A percentile compares a stretch with the other conserved stretches of the same genome.
These are phyloP conservation scores for Pediacus dermestoides DNA, from an alignment of 2,888 invertebrate genomes.

Conservation along the genomic window DNA sequence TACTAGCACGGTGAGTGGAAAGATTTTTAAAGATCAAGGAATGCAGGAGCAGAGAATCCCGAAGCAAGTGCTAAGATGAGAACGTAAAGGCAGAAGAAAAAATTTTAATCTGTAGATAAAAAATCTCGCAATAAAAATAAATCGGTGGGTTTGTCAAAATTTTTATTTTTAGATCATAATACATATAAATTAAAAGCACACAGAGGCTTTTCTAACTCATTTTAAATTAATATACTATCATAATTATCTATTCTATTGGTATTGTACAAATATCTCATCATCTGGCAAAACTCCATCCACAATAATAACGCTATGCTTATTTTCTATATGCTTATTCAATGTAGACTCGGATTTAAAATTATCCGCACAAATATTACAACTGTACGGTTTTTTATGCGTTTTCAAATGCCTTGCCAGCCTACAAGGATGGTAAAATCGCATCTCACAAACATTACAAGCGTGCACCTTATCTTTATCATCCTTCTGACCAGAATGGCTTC, in stretches of 20 bases:
- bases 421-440: constrained; percentile 45
- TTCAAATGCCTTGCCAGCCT: constrained; percentile 52
- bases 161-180: no score
- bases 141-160: no score
- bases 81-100: no score
- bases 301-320: constrained; percentile 28
- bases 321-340: constrained; percentile 35
- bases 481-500: constrained; percentile 29
- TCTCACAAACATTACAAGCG: constrained; percentile 38
- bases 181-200: no score
- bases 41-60: no score
- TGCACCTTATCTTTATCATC: constrained; percentile 38
- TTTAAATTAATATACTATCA: no score
- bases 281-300: constrained; percentile 12
- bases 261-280: constrained; percentile 14
- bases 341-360: constrained; percentile 32
- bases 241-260: constrained; percentile 11
- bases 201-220: no score
- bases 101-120: no score
- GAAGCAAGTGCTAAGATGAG: no score
- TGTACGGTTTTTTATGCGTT: constrained; percentile 44
- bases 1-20: constrained; percentile 8
- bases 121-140: no score
- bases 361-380: constrained; percentile 37
- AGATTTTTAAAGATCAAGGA: constrained; percentile 7